Evolutionary conservation across 1,140 invertebrate genomes (phyloP).

Genomic region (Tribolium castaneum): DNA sequence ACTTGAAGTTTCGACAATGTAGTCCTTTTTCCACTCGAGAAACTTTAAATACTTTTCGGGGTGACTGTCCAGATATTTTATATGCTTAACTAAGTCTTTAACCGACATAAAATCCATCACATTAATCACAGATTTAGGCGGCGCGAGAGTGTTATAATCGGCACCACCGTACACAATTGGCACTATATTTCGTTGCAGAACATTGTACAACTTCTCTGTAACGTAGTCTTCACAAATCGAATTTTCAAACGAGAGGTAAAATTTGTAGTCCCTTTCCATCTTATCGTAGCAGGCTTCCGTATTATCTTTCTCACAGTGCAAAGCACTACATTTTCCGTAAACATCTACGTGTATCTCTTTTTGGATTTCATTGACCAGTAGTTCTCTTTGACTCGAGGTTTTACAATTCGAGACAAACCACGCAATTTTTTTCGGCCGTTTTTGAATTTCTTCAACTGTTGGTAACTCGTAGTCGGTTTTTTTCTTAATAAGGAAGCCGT

Average conservation of each 20-base stretch:
- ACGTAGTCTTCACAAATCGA: constrained; percentile 68
- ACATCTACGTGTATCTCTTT: constrained; percentile 73
- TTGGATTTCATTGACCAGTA: constrained; percentile 67
- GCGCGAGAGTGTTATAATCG: constrained; percentile 68
- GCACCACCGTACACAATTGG: constrained; percentile 70
- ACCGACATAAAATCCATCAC: constrained; percentile 67
- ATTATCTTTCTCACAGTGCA: constrained; percentile 59
- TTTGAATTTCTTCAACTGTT: constrained; percentile 51
- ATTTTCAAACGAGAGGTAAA: constrained; percentile 78
- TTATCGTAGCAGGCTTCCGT: constrained; percentile 62
- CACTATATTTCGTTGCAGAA: constrained; percentile 63
- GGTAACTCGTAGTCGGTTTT: constrained; percentile 55
- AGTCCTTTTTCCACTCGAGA: constrained; percentile 68
- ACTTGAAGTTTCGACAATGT: constrained; percentile 51
- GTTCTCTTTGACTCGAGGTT: constrained; percentile 67
- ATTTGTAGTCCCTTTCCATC: constrained; percentile 69
- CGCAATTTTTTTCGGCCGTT: constrained; percentile 65
- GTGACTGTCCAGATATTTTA: constrained; percentile 66
- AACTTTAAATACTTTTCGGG: constrained; percentile 65
- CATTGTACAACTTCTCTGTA: constrained; percentile 70
- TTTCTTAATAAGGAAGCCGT: constrained; percentile 64
- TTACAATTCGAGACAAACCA: constrained; percentile 75
- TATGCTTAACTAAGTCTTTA: constrained; percentile 66
- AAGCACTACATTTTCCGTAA: constrained; percentile 72
- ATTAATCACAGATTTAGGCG: constrained; percentile 72